phyloP scores from a whole-genome alignment of 2,888 invertebrate species.

The Scaptomyza reducta region DNA sequence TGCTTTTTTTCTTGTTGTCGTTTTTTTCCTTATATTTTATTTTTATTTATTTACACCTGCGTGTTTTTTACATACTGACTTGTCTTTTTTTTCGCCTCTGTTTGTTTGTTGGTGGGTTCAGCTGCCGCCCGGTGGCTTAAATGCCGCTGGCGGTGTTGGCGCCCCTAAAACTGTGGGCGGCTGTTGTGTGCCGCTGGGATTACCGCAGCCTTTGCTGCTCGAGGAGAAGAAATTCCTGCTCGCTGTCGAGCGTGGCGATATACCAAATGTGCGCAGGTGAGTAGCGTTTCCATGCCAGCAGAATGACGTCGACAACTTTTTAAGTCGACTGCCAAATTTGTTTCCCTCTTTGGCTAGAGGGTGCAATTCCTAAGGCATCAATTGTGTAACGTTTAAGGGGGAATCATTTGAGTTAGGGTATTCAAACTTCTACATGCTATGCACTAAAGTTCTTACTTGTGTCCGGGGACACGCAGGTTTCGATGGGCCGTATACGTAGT shows the following conservation, averaged over 20 bases:
- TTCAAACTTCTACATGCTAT: neutral
- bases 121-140: constrained; percentile 60
- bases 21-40: constrained; percentile 21
- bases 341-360: constrained; percentile 8
- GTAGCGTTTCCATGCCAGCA: constrained; percentile 53
- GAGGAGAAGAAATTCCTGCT: constrained; percentile 96
- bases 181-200: constrained; percentile 86
- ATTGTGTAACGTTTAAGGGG: neutral
- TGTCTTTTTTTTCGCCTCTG: constrained; percentile 3
- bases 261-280: constrained; percentile 93
- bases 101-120: constrained; percentile 26
- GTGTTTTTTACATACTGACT: constrained; percentile 38
- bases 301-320: constrained; percentile 22
- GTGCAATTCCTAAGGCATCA: neutral
- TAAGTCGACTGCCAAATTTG: constrained; percentile 28
- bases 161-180: constrained; percentile 71
- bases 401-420: neutral
- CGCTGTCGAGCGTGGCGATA: constrained; percentile 96
- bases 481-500: constrained; percentile 51
- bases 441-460: neutral
- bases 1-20: constrained; percentile 50
- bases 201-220: constrained; percentile 90
- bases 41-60: constrained; percentile 64
- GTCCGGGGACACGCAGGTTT: constrained; percentile 54
- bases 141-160: constrained; percentile 33